Percentiles rank a stretch among this genome's conserved stretches.
Conservation (phyloP, 2,113 vertebrate species). For the Mionectes macconnelli region DNA sequence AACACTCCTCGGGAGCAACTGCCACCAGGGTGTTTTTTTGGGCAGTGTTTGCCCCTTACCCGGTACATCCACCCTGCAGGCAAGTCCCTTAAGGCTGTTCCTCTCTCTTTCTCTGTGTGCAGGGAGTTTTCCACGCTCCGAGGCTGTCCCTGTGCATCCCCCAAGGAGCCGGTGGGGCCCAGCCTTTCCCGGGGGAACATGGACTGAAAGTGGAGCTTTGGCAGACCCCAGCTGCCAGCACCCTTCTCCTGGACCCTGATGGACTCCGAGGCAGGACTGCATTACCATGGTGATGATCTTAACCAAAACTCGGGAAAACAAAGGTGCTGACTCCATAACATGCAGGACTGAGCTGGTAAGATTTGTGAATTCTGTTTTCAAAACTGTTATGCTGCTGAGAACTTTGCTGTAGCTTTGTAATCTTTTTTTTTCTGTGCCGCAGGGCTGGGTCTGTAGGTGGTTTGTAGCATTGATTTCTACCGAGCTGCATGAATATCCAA, state of each 20-base stretch:
- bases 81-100: neutral
- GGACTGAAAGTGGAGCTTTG: slow-evolving; percentile 40
- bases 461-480: neutral
- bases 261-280: slow-evolving; percentile 54
- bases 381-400: neutral
- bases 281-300: slow-evolving; percentile 88
- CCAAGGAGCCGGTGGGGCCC: slow-evolving; percentile 11
- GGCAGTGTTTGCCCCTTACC: neutral
- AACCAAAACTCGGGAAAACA: slow-evolving; percentile 84
- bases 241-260: slow-evolving; percentile 58
- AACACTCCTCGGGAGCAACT: neutral
- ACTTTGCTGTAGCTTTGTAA: neutral
- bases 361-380: neutral
- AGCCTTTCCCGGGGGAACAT: slow-evolving; percentile 23
- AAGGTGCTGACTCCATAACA: slow-evolving; percentile 82
- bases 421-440: neutral
- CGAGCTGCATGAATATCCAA: neutral
- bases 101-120: neutral
- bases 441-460: neutral
- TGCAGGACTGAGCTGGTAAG: slow-evolving; percentile 83
- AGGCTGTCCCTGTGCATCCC: slow-evolving; percentile 51
- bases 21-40: accelerated
- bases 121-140: slow-evolving; percentile 54
- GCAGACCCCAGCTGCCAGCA: slow-evolving; percentile 44
- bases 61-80: neutral